Evolutionary conservation across 2,113 vertebrate genomes (phyloP), one percentile per base, ranked within the genome.

Genomic region (Hyperoodon ampullatus): DNA sequence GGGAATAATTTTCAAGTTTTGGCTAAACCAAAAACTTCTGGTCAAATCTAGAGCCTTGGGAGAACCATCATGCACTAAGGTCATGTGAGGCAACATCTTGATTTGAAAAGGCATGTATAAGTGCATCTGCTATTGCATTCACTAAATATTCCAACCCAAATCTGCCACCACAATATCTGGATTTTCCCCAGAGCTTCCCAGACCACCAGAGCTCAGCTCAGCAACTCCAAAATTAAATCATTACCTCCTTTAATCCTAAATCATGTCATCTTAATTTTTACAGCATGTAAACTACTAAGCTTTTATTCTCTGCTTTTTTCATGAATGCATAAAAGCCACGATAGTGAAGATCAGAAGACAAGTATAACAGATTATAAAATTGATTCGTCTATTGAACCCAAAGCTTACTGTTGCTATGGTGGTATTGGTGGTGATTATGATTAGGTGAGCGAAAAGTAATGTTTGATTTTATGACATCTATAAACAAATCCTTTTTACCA

Each of bases 221-320:
- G 55, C 78, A 68, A 93, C 81, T 95, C 77, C 91, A 71, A 68
- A 88, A 95, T 95, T 63, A 97, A 83, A 68, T 70, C 61, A 86
- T 72, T 39, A 58, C 88, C 61, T 95, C 92, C 44, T 96, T 96
- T 86, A 93, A 95, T 77, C 66, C 63, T 61, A 71, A 90, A 35
- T 93, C 77, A 80, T 74, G 86, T 94, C 88, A n/a, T 86, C 63
- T 88, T 97, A 88, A 96, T 93, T 93, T 97, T 78, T 90, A 82
- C 63, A 97, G 33, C 77, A 44, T 93, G 86, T 80, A 87, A 92
- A 95, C 55, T 33, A 47, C 47, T 15, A 63, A 78, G 50, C 33
- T 89, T 88, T 81, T 92, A 58, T 82, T 94, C 35, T 68, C 53
- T 84, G 21, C 47, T 66, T 71, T 42, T 63, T n/a, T 55, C 55